phyloP scores from a whole-genome alignment of 1,140 invertebrate genomes.

The Lithobius niger region DNA sequence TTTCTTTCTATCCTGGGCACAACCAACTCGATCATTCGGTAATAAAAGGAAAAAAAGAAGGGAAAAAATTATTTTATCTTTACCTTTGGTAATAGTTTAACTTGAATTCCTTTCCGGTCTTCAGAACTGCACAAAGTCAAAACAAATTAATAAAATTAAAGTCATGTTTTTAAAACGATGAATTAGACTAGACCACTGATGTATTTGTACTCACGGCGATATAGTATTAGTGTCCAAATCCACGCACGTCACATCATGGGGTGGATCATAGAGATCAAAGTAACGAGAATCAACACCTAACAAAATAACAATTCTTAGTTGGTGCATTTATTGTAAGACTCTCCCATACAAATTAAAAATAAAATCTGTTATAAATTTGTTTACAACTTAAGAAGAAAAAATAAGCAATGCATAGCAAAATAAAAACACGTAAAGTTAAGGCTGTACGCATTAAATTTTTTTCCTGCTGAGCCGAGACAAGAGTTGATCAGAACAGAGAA shows the following conservation, averaged over 20 bases:
- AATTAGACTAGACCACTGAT: not conserved
- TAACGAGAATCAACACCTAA: constrained; percentile 55
- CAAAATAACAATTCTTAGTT: constrained; percentile 16
- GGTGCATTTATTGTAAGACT: too few species aligned
- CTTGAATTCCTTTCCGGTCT: constrained; percentile 64
- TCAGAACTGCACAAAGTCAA: constrained; percentile 51
- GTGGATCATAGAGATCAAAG: constrained; percentile 95
- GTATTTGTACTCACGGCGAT: constrained; percentile 39
- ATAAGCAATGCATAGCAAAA: too few species aligned
- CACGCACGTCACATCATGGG: constrained; percentile 89
- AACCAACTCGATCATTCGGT: too few species aligned
- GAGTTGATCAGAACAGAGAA: too few species aligned
- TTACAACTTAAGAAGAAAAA: too few species aligned
- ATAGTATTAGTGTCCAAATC: constrained; percentile 94
- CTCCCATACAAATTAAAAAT: too few species aligned
- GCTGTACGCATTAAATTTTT: too few species aligned
- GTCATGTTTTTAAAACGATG: not conserved
- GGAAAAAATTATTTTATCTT: not conserved
- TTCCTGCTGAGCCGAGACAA: too few species aligned
- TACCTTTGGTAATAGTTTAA: constrained; percentile 72
- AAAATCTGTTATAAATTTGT: too few species aligned
- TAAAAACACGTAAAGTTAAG: too few species aligned
- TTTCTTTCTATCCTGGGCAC: too few species aligned
- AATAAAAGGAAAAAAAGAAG: too few species aligned
- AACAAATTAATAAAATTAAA: constrained; percentile 12